Percentiles rank a stretch among this genome's conserved stretches.
These are phyloP conservation scores for Drosophila kurseongensis DNA, from an alignment of 1,140 invertebrate genomes.

Conservation along the genomic window DNA sequence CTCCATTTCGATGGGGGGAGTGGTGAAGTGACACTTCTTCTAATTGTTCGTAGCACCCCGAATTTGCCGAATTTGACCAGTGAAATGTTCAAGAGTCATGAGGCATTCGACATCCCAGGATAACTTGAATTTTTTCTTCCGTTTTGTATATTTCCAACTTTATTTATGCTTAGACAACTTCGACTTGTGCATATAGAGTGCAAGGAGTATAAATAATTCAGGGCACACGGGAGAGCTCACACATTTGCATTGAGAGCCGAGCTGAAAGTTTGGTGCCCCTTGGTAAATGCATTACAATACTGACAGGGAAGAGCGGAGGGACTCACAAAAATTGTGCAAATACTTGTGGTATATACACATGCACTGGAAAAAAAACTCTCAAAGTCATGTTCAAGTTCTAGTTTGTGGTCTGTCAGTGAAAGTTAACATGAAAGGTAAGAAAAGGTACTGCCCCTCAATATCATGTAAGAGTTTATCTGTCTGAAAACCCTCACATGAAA, in stretches of 20 bases:
- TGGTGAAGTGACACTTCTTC: conserved; percentile 67
- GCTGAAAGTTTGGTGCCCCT: conserved; percentile 24
- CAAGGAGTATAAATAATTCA: conserved; percentile 81
- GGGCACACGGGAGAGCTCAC: conserved; percentile 56
- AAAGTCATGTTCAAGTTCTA: too few relatives aligned
- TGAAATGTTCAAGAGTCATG: conserved; percentile 69
- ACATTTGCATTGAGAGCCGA: conserved; percentile 70
- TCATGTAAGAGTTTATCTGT: too few relatives aligned
- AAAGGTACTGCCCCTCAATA: too few relatives aligned
- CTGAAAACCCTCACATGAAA: too few relatives aligned
- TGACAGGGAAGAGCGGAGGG: conserved; percentile 8
- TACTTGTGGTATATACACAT: conserved; percentile 50
- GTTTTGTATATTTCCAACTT: conserved; percentile 62
- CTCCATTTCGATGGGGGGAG: conserved; percentile 13
- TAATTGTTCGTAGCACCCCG: conserved; percentile 59
- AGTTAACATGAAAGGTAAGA: too few relatives aligned
- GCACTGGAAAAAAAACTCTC: neutral
- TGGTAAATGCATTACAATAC: conserved; percentile 78
- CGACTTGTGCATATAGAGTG: conserved; percentile 68
- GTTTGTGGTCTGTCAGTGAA: too few relatives aligned
- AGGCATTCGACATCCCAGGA: conserved; percentile 29
- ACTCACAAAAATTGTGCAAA: conserved; percentile 56
- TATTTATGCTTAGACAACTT: conserved; percentile 45
- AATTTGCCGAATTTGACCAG: conserved; percentile 6
- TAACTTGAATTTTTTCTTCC: conserved; percentile 39